Evolutionary conservation across 2,888 invertebrate species (phyloP), one percentile per base, ranked within the genome.

Genomic region (Glyphotaelius pellucidus): DNA sequence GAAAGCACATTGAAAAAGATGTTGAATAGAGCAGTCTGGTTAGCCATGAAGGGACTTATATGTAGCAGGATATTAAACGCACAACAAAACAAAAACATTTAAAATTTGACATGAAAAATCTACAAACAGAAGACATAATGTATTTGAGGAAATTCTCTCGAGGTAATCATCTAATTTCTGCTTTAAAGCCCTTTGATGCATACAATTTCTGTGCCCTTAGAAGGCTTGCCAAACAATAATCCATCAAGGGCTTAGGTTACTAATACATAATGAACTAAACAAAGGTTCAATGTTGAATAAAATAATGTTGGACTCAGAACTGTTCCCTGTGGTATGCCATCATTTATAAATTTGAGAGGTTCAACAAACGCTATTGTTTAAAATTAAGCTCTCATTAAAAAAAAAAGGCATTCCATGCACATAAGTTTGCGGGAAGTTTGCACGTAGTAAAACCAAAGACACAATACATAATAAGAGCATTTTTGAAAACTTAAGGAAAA

Each of bases 1-100:
- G 19, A 83, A 83, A 83, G 31, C 25, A 35, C 4, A 19, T 32
- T 67, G 47, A 47, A 67, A 92, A 80, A 92, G 80, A 42, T 19
- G 87, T 90, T 31, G 85, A 81, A 91, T 86, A 32, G 9, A 80
- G 9, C 25, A 25, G 25, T 9, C n/a, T 5, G 93, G 42, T 84
- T 85, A 9, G n/a, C n/a, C 52, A 25, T 4, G n/a, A 67, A 67
- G 9, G 67, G 67, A 25, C 2, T 67, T n/a, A 9, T n/a, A 14
- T 47, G 47, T 3, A n/a, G 7, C 67, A 67, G 67, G 9, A 67
- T 9, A n/a, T n/a, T 7, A 67, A n/a, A 67, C n/a, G 2, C 25
- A 67, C n/a, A 67, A 67, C n/a, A 67, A 67, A 67, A 52, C 3
- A 4, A 52, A 14, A 19, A 25, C 25, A 25, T 25, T 5, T 2